These are phyloP conservation scores for Gallinago media DNA, from an alignment of 2,113 vertebrate genomes.

Conservation along the genomic window DNA sequence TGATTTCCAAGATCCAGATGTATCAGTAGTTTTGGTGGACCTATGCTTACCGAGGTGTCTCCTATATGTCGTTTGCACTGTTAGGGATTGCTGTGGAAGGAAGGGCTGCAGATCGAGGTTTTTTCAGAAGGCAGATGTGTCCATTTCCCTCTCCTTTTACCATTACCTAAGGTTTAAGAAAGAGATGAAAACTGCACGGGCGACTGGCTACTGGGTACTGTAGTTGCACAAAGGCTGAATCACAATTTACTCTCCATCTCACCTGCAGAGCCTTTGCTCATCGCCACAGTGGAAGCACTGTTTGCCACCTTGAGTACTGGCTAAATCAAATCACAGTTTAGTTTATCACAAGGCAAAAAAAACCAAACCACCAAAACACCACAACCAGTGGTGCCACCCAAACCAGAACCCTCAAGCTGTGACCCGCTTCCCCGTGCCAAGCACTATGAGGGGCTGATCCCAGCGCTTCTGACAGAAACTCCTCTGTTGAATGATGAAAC, in stretches of 20 bases:
- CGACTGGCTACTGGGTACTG: background rate
- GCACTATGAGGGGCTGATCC: background rate
- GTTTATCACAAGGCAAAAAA: background rate
- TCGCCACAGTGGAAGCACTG: rapidly evolving
- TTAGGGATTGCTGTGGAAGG: background rate
- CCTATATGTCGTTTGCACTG: rapidly evolving
- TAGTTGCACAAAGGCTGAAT: background rate
- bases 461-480: background rate
- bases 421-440: background rate
- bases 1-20: background rate
- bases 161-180: background rate
- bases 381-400: background rate
- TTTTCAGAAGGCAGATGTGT: background rate
- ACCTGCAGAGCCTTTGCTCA: background rate
- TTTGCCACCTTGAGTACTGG: rapidly evolving
- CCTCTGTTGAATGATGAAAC: conserved; percentile 12
- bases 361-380: background rate
- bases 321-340: background rate
- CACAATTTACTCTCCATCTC: background rate
- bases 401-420: background rate
- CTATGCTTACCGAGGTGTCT: background rate
- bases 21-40: background rate
- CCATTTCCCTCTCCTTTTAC: background rate
- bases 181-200: background rate
- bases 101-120: background rate